Percentiles rank a stretch among this genome's conserved stretches.
These are phyloP conservation scores for Nomada ruficornis DNA, from an alignment of 2,888 invertebrate genomes.

Conservation along the genomic window DNA sequence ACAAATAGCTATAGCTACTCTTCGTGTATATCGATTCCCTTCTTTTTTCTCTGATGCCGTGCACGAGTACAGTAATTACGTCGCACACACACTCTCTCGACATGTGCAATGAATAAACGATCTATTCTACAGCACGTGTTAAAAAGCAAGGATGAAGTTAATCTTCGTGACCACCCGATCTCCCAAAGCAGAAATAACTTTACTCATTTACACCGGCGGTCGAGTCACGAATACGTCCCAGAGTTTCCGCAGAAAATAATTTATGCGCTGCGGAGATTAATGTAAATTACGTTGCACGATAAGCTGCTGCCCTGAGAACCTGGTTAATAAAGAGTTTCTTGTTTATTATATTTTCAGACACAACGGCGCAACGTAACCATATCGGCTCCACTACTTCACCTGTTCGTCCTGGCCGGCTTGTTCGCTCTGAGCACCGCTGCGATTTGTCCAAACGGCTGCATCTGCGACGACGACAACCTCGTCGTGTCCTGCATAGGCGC, in stretches of 20 bases:
- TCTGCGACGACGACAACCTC: constrained; percentile 95
- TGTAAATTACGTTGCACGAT: constrained; percentile 38
- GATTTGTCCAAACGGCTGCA: constrained; percentile 94
- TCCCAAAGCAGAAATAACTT: constrained; percentile 43
- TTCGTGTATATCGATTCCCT: no score
- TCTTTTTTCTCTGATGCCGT: background rate
- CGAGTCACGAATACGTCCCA: constrained; percentile 21
- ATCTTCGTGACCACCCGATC: constrained; percentile 11
- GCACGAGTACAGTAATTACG: background rate
- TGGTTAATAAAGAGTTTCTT: constrained; percentile 31
- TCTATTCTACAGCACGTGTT: background rate
- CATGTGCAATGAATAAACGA: background rate
- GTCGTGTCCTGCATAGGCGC: constrained; percentile 94
- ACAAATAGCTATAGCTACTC: no score
- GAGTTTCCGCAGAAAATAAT: constrained; percentile 46
- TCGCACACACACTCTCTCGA: background rate
- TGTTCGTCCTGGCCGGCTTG: constrained; percentile 67
- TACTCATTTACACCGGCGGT: constrained; percentile 25
- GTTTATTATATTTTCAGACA: constrained; percentile 60
- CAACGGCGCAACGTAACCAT: constrained; percentile 42
- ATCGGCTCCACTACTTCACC: constrained; percentile 41
- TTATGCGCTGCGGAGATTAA: constrained; percentile 36
- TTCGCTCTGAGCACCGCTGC: constrained; percentile 83
- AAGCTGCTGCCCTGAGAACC: background rate
- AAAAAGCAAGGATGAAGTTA: constrained; percentile 8